Conservation (phyloP, 2,888 invertebrate species). For the Watsonalla binaria region DNA sequence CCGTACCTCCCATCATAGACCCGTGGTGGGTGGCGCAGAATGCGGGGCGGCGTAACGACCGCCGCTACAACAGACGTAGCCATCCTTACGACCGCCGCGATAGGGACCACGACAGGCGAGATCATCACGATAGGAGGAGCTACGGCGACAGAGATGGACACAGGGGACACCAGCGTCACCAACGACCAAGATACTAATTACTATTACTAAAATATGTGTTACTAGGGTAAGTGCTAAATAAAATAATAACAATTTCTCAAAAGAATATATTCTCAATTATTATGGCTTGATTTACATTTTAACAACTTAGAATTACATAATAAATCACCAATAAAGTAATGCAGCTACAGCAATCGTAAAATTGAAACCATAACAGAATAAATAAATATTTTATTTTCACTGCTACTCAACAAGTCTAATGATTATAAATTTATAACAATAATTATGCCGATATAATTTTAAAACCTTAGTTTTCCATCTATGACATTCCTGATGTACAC, state of each 20-base stretch:
- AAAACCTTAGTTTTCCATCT: conserved; percentile 49
- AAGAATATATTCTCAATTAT: conserved; percentile 79
- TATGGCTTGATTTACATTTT: conserved; percentile 78
- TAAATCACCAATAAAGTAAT: conserved; percentile 74
- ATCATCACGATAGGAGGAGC: conserved; percentile 19
- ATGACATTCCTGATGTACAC: conserved; percentile 46
- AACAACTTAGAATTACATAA: conserved; percentile 77
- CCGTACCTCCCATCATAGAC: conserved; percentile 79
- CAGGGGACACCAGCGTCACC: conserved; percentile 21
- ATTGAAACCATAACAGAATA: conserved; percentile 67
- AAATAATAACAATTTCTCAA: conserved; percentile 54
- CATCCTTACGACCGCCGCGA: conserved; percentile 37
- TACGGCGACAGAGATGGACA: conserved; percentile 23
- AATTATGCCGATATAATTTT: conserved; percentile 69
- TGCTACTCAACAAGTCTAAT: conserved; percentile 75
- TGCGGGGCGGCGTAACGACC: conserved; percentile 45
- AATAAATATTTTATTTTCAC: conserved; percentile 71
- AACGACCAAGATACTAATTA: conserved; percentile 31
- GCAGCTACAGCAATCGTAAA: conserved; percentile 68
- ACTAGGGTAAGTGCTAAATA: conserved; percentile 21
- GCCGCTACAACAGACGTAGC: conserved; percentile 36
- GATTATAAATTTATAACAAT: conserved; percentile 73
- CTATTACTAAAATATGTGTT: conserved; percentile 6
- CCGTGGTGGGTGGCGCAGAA: conserved; percentile 69
- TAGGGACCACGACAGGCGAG: conserved; percentile 24